These are phyloP conservation scores for Drosophila ezoana DNA, from an alignment of 2,888 invertebrate species.

Conservation along the genomic window DNA sequence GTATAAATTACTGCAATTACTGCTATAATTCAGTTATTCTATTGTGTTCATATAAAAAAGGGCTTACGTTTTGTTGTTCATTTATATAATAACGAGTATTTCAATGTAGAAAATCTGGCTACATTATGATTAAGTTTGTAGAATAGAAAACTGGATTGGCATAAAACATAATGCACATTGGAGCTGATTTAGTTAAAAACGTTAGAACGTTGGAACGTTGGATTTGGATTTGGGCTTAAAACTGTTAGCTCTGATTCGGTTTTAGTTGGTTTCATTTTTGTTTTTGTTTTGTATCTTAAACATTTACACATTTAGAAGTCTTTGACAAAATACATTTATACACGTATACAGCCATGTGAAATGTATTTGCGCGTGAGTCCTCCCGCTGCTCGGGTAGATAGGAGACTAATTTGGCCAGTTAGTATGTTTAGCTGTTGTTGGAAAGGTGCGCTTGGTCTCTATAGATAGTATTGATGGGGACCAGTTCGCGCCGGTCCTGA, in stretches of 20 bases:
- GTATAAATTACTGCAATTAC: conserved; percentile 37
- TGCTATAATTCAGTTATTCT: conserved; percentile 34
- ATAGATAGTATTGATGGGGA: conserved; percentile 21
- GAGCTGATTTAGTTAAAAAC: conserved; percentile 62
- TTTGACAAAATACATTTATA: conserved; percentile 73
- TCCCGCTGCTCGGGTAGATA: conserved; percentile 38
- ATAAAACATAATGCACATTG: conserved; percentile 55
- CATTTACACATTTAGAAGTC: conserved; percentile 76
- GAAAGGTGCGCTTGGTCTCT: conserved; percentile 39
- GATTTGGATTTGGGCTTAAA: conserved; percentile 29
- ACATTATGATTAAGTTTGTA: conserved; percentile 33
- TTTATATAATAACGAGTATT: conserved; percentile 44
- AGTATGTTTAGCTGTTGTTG: conserved; percentile 21
- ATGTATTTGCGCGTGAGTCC: conserved; percentile 49
- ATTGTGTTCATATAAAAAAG: conserved; percentile 44
- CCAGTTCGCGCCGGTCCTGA: conserved; percentile 13
- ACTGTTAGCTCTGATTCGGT: conserved; percentile 15
- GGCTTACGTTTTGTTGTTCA: not conserved
- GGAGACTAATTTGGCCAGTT: conserved; percentile 74
- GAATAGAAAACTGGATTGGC: conserved; percentile 50
- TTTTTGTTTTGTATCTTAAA: conserved; percentile 38
- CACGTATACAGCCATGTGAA: conserved; percentile 67
- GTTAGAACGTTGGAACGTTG: not conserved
- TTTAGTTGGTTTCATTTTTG: conserved; percentile 13
- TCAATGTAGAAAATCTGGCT: conserved; percentile 58